Base-by-base conservation (phyloP, 2,113 vertebrate genomes). In the Sander lucioperca region DNA sequence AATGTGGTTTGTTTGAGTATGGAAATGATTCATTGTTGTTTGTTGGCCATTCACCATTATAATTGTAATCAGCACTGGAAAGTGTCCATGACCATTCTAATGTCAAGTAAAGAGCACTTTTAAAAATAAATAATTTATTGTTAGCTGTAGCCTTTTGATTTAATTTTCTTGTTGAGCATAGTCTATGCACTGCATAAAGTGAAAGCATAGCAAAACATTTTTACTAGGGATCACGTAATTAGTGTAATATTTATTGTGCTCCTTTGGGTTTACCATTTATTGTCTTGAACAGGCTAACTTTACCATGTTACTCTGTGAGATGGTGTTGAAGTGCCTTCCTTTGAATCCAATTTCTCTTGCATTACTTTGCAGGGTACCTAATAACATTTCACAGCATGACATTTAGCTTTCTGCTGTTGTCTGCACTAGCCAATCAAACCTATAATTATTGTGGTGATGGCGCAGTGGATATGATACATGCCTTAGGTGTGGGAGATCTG, bases 31-130 rank as follows among this genome's bases (percentile, higher is more conserved):
- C 12, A 30, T 16, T 64, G 57, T 27, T 56, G 25, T 48, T 83
- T 43, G 65, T 65, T 39, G 5, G 51, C 45, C 15, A 15, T 45
- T 65, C 30, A 19, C 33, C 47, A 19, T 11, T 6, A 16, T 3
- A 61, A 61, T 67, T 27, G 15, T 58, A 62, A 68, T 63, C 6
- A 30, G 43, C 62, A 13, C 14, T 43, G 68, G 3, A 48, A 54
- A 53, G 19, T 36, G 66, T 45, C 53, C 6, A n/a, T 63, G 36
- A 15, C 33, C 36, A 43, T 9, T 33, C 6, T 33, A 33, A 33
- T 77, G 25, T 36, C 66, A 79, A 72, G 27, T 76, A 19, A 45
- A 58, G 25, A 71, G 50, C 61, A 45, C 45, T 62, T 48, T 66
- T 11, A 67, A 27, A 69, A 70, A 10, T 0, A 62, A 58, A 70